These are phyloP conservation scores for Ammodytes marinus DNA, from an alignment of 2,113 vertebrate genomes.

Conservation along the genomic window DNA sequence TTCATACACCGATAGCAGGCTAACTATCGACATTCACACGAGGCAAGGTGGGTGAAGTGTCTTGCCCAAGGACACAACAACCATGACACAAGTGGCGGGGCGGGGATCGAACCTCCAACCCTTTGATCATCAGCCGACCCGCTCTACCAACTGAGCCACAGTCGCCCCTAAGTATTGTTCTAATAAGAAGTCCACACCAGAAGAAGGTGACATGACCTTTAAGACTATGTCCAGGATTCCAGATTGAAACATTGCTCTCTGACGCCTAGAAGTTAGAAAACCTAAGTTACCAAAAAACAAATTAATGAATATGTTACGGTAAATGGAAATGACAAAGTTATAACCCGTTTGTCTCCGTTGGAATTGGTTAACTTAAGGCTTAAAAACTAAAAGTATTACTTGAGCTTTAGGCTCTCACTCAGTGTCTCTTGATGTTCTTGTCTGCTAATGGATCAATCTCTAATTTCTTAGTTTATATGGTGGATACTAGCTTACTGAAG, in stretches of 20 bases:
- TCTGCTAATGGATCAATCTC: constrained; percentile 7
- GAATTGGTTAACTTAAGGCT: constrained; percentile 32
- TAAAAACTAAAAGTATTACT: constrained; percentile 17
- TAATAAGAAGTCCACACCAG: neutral
- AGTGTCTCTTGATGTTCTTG: constrained; percentile 8
- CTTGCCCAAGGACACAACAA: too few relatives aligned
- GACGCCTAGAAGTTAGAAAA: constrained; percentile 26
- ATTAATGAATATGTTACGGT: constrained; percentile 31
- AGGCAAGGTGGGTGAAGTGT: too few relatives aligned
- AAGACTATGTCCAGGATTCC: neutral
- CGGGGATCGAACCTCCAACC: too few relatives aligned
- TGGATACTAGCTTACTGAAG: neutral
- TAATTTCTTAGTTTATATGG: neutral
- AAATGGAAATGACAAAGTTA: constrained; percentile 14
- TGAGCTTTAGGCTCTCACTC: constrained; percentile 17
- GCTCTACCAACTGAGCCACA: too few relatives aligned
- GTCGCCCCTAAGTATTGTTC: too few relatives aligned
- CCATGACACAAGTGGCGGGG: too few relatives aligned
- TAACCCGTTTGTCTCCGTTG: constrained; percentile 5
- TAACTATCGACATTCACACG: too few relatives aligned
- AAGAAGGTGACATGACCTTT: neutral
- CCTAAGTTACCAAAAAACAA: neutral
- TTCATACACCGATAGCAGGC: too few relatives aligned
- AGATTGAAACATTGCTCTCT: constrained; percentile 21
- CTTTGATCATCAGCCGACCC: too few relatives aligned